Evolutionary conservation across 2,888 invertebrate species (phyloP).

Genomic region (Eupithecia abbreviata): DNA sequence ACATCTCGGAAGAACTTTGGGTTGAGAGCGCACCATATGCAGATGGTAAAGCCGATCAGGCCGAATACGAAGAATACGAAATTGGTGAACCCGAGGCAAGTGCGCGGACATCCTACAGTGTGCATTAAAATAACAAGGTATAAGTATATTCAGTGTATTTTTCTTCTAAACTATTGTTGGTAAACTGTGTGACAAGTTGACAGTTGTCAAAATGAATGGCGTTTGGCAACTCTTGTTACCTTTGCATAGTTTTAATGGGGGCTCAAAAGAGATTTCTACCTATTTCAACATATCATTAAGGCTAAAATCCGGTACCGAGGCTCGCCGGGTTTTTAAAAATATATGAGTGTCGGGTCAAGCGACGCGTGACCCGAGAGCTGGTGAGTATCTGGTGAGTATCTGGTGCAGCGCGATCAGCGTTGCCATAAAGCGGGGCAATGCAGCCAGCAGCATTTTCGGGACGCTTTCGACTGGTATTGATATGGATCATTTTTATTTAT

Average conservation of each 20-base stretch:
- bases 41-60: slow-evolving; percentile 58
- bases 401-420: too few relatives aligned
- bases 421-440: too few relatives aligned
- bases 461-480: too few relatives aligned
- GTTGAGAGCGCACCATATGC: slow-evolving; percentile 72
- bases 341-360: too few relatives aligned
- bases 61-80: slow-evolving; percentile 66
- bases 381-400: too few relatives aligned
- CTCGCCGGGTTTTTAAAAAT: too few relatives aligned
- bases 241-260: neutral
- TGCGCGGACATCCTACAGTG: slow-evolving; percentile 68
- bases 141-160: slow-evolving; percentile 20
- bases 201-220: slow-evolving; percentile 6
- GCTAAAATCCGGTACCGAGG: too few relatives aligned
- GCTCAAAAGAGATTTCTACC: neutral
- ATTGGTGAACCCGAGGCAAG: slow-evolving; percentile 75
- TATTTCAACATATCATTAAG: neutral
- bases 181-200: slow-evolving; percentile 19
- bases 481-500: too few relatives aligned
- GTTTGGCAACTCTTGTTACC: neutral
- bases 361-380: too few relatives aligned
- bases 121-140: slow-evolving; percentile 60
- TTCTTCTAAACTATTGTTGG: slow-evolving; percentile 20
- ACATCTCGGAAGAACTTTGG: slow-evolving; percentile 73
- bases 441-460: too few relatives aligned